Percentiles rank a stretch among this genome's conserved stretches.
Evolutionary conservation across 2,113 vertebrate genomes (phyloP).

Genomic region (Neogale vison): DNA sequence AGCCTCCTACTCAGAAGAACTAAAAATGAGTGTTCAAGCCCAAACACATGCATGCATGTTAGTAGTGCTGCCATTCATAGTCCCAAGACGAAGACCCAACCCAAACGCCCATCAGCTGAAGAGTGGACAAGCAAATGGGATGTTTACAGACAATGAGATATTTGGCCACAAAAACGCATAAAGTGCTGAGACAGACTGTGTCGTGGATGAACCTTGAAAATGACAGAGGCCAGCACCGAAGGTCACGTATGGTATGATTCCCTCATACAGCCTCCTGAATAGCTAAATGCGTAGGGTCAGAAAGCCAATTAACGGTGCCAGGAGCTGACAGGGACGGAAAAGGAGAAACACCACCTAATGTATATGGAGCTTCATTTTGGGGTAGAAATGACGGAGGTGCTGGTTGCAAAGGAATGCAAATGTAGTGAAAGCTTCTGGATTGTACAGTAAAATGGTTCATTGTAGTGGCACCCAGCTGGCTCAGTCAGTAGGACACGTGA

Average conservation of each 20-base stretch:
- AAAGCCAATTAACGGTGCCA: not conserved
- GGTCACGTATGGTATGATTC: not conserved
- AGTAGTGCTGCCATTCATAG: accelerated
- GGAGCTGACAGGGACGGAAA: accelerated
- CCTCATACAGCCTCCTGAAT: not conserved
- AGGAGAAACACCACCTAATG: not conserved
- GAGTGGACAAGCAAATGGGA: not conserved
- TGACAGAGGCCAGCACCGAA: not conserved
- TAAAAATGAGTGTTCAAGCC: not conserved
- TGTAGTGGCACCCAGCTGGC: not conserved
- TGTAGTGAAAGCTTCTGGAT: not conserved
- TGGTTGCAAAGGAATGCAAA: not conserved
- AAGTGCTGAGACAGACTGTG: too few species aligned
- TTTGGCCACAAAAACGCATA: not conserved
- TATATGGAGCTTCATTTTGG: not conserved
- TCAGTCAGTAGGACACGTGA: not conserved
- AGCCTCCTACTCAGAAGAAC: not conserved
- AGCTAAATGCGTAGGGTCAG: not conserved
- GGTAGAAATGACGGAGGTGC: too few species aligned
- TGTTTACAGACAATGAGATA: too few species aligned
- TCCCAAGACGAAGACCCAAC: not conserved
- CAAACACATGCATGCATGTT: not conserved
- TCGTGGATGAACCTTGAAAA: not conserved
- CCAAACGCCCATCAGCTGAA: not conserved
- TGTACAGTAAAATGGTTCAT: not conserved